Evolutionary conservation across 2,888 invertebrate species (phyloP).

Genomic region (Eupithecia exiguata): DNA sequence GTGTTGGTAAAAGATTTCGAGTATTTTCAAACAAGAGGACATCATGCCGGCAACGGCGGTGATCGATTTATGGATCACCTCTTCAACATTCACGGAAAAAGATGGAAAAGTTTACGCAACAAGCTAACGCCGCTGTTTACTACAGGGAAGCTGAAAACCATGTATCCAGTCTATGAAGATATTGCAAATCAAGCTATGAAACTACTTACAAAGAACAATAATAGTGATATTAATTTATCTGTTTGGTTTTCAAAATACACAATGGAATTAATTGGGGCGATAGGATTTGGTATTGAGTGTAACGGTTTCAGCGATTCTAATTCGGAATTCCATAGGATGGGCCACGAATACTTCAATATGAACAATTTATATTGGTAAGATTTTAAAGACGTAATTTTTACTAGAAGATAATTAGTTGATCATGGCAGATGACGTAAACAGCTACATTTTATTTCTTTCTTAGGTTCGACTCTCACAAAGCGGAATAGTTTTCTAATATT

Average conservation of each 20-base stretch:
- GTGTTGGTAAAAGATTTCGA: constrained; percentile 85
- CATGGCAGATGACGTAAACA: neutral
- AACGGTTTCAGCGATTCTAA: constrained; percentile 82
- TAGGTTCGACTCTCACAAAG: neutral
- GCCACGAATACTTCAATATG: constrained; percentile 74
- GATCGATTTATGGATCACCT: constrained; percentile 85
- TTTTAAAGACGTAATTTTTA: constrained; percentile 40
- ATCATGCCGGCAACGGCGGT: constrained; percentile 84
- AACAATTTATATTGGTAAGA: constrained; percentile 67
- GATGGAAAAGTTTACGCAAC: constrained; percentile 85
- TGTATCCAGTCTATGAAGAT: constrained; percentile 84
- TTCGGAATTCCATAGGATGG: constrained; percentile 80
- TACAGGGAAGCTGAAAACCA: constrained; percentile 86
- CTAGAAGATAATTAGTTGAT: neutral
- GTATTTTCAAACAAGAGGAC: constrained; percentile 86
- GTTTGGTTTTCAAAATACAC: constrained; percentile 84
- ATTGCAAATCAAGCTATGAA: constrained; percentile 81
- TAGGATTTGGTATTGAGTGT: constrained; percentile 85
- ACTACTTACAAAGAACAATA: neutral
- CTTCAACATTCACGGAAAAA: constrained; percentile 82
- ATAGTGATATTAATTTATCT: constrained; percentile 73
- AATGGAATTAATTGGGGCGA: constrained; percentile 85
- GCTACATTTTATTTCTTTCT: neutral
- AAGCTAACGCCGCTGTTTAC: constrained; percentile 87
- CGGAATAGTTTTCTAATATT: neutral